A percentile compares a stretch with the other conserved stretches of the same genome.
phyloP scores from a whole-genome alignment of 2,797 vertebrate genomes.

The Typhlichthys subterraneus region DNA sequence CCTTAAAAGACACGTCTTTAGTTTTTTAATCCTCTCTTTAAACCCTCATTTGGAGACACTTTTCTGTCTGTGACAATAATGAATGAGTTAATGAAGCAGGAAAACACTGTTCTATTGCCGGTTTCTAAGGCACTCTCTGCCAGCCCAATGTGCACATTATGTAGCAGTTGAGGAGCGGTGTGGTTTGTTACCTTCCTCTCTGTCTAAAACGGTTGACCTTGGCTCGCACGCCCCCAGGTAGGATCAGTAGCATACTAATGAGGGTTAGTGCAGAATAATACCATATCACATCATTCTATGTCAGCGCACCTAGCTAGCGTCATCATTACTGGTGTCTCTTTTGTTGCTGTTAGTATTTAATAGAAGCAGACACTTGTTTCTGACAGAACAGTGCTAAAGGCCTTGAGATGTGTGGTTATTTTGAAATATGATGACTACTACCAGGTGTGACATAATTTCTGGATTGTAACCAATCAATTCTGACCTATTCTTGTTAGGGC shows the following conservation, averaged over 20 bases:
- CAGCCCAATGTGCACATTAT: slow-evolving; percentile 19
- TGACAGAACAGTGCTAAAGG: not conserved
- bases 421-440: not conserved
- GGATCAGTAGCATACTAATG: slow-evolving; percentile 71
- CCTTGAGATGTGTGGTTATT: not conserved
- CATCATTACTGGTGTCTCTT: slow-evolving; percentile 38
- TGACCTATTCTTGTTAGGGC: too few relatives aligned
- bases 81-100: slow-evolving; percentile 50
- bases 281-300: slow-evolving; percentile 47
- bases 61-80: slow-evolving; percentile 32
- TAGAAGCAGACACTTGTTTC: slow-evolving; percentile 23
- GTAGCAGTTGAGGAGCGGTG: slow-evolving; percentile 44
- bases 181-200: slow-evolving; percentile 38
- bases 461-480: too few relatives aligned
- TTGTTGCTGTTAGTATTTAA: slow-evolving; percentile 36
- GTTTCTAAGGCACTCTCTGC: slow-evolving; percentile 31
- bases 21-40: slow-evolving; percentile 57
- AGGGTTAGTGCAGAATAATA: slow-evolving; percentile 59
- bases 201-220: slow-evolving; percentile 71
- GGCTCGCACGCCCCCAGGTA: slow-evolving; percentile 67
- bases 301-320: slow-evolving; percentile 51
- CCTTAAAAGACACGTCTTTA: slow-evolving; percentile 43
- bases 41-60: slow-evolving; percentile 43
- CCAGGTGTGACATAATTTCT: too few relatives aligned
- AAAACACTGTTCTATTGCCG: slow-evolving; percentile 28